phyloP scores from a whole-genome alignment of 2,113 vertebrate genomes.

The Ptychochromis oligacanthus region DNA sequence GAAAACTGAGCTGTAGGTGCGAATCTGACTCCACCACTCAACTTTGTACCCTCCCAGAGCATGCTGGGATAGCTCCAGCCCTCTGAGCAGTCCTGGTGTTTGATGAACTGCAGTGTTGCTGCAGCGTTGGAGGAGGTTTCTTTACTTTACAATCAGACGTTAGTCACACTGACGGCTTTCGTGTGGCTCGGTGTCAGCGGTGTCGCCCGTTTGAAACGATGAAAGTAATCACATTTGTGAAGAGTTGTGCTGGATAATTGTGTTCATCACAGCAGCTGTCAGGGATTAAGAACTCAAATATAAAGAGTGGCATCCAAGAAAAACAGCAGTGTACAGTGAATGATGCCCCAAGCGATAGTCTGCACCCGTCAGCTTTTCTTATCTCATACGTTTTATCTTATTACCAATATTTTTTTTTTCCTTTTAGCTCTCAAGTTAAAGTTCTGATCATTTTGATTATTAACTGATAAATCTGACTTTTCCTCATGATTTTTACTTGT shows the following conservation, averaged over 20 bases:
- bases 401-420: too few relatives aligned
- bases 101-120: too few relatives aligned
- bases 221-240: not conserved
- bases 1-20: not conserved
- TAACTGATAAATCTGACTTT: too few relatives aligned
- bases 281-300: not conserved
- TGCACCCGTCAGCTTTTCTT: not conserved
- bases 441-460: not conserved
- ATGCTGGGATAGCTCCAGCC: too few relatives aligned
- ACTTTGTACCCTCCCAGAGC: too few relatives aligned
- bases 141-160: not conserved
- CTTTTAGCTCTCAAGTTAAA: not conserved
- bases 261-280: not conserved
- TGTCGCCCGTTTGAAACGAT: not conserved
- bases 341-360: not conserved
- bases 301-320: not conserved
- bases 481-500: not conserved
- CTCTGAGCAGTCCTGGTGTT: too few relatives aligned
- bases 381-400: too few relatives aligned
- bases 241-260: not conserved
- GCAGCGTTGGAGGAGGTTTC: not conserved
- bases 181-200: not conserved
- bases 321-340: not conserved
- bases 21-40: too few relatives aligned
- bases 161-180: not conserved